These are phyloP conservation scores for Pollenia angustigena DNA, from an alignment of 2,888 invertebrate species.

Conservation along the genomic window DNA sequence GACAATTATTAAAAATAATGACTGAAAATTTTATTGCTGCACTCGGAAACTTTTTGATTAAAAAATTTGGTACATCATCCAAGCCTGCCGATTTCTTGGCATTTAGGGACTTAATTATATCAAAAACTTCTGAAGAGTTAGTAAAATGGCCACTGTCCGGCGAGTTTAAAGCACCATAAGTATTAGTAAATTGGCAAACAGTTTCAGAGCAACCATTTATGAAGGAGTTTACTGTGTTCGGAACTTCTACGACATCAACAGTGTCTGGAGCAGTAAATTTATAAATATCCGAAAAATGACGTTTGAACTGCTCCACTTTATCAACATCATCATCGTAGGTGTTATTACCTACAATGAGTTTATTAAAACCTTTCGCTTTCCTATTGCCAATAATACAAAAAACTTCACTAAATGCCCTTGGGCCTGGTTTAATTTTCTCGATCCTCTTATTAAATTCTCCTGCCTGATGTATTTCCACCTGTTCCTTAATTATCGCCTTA, in stretches of 20 bases:
- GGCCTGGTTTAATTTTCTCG: not conserved
- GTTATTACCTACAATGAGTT: not conserved
- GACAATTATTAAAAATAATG: too few relatives aligned
- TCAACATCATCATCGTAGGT: not conserved
- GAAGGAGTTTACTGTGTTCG: not conserved
- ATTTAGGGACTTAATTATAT: too few relatives aligned
- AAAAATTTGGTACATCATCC: too few relatives aligned
- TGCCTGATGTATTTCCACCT: too few relatives aligned
- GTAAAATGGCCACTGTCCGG: too few relatives aligned
- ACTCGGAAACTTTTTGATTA: too few relatives aligned
- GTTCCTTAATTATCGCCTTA: too few relatives aligned
- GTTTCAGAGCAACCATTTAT: not conserved
- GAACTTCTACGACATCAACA: not conserved
- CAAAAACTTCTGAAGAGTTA: too few relatives aligned
- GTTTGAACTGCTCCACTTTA: not conserved
- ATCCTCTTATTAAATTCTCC: too few relatives aligned
- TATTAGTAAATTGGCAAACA: not conserved
- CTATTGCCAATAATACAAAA: conserved; percentile 7
- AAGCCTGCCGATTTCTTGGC: too few relatives aligned
- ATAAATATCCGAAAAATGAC: not conserved
- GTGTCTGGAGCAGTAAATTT: not conserved
- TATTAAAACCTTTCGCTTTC: not conserved
- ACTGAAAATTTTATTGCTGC: too few relatives aligned
- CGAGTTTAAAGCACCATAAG: too few relatives aligned
- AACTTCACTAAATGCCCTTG: conserved; percentile 12